Conservation (phyloP, 1,140 invertebrate species). For the Pantala flavescens region DNA sequence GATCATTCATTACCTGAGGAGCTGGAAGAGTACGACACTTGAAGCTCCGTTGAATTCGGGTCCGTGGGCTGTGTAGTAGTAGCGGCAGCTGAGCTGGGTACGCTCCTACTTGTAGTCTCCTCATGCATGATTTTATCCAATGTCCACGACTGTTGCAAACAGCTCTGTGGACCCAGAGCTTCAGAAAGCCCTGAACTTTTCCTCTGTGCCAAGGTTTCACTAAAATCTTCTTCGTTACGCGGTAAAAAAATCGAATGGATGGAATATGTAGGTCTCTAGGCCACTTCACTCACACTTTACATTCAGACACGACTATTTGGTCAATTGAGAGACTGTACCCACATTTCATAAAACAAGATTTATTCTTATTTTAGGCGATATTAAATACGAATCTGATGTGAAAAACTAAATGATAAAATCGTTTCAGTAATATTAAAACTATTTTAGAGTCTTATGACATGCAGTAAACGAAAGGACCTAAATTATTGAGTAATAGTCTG, state of each 20-base stretch:
- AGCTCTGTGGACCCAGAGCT: slow-evolving; percentile 31
- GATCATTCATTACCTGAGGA: slow-evolving; percentile 21
- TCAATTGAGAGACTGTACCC: slow-evolving; percentile 30
- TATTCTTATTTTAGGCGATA: background rate
- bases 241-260: slow-evolving; percentile 42
- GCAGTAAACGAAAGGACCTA: background rate
- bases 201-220: slow-evolving; percentile 33
- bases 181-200: slow-evolving; percentile 35
- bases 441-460: background rate
- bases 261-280: slow-evolving; percentile 56
- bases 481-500: slow-evolving; percentile 10
- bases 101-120: slow-evolving; percentile 36
- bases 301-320: slow-evolving; percentile 35
- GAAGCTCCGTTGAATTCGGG: slow-evolving; percentile 20
- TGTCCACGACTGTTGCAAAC: slow-evolving; percentile 31
- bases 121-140: slow-evolving; percentile 36
- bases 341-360: background rate
- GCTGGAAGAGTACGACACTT: slow-evolving; percentile 23
- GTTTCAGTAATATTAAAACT: background rate
- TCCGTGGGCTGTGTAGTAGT: slow-evolving; percentile 30
- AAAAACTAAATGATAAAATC: background rate
- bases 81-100: slow-evolving; percentile 37
- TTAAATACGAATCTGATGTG: background rate
- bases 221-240: slow-evolving; percentile 27
- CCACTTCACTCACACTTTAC: slow-evolving; percentile 56